phyloP scores from a whole-genome alignment of 2,888 invertebrate species.

The Busseola fusca region DNA sequence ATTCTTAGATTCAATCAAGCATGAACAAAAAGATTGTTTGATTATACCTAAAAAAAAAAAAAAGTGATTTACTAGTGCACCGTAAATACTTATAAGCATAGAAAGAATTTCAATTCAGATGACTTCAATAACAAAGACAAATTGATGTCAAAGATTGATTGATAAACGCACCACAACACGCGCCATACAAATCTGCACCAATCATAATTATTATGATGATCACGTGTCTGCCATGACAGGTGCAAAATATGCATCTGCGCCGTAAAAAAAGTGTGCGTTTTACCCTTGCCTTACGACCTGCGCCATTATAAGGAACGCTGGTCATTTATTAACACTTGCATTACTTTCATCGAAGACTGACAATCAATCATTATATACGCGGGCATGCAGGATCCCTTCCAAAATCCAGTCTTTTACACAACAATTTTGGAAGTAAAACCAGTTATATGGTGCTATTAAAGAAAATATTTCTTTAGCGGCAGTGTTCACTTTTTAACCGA shows the following conservation, averaged over 20 bases:
- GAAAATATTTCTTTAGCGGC: no score
- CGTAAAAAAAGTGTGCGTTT: slow-evolving; percentile 29
- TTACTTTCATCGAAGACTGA: not conserved
- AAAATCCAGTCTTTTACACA: not conserved
- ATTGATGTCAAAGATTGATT: slow-evolving; percentile 27
- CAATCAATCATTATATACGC: not conserved
- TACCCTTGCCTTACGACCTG: slow-evolving; percentile 4
- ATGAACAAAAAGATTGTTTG: slow-evolving; percentile 14
- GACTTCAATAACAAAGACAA: not conserved
- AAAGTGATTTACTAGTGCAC: not conserved
- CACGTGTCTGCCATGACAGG: slow-evolving; percentile 28
- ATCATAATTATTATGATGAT: slow-evolving; percentile 42
- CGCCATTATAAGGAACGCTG: not conserved
- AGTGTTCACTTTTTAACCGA: no score
- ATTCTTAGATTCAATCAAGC: slow-evolving; percentile 15
- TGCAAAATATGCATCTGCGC: slow-evolving; percentile 22
- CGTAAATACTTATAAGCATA: not conserved
- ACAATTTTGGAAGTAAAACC: not conserved
- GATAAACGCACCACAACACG: not conserved
- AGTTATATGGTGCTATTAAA: not conserved
- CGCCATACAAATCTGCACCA: slow-evolving; percentile 11
- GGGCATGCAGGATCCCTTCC: not conserved
- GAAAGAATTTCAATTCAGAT: not conserved
- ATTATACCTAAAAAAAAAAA: not conserved
- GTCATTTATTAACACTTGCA: slow-evolving; percentile 8